Percentiles rank a stretch among this genome's conserved stretches.
These are phyloP conservation scores for Athalia circularis DNA, from an alignment of 2,888 invertebrate species.

Conservation along the genomic window DNA sequence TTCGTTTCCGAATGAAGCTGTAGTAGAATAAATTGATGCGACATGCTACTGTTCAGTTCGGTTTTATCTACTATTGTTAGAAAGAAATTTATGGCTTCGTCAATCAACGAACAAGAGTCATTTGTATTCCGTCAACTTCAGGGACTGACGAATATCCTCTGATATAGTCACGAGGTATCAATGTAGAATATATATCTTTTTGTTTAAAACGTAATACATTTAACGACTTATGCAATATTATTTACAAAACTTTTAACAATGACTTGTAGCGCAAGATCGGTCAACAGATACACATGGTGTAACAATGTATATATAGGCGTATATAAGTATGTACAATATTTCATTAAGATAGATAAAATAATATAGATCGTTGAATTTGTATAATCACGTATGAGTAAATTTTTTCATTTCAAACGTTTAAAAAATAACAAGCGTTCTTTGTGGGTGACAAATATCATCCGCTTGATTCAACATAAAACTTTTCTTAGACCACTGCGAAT, in stretches of 20 bases:
- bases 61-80: neutral
- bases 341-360: neutral
- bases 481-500: slow-evolving; percentile 80
- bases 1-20: no score
- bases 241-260: slow-evolving; percentile 57
- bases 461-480: slow-evolving; percentile 25
- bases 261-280: neutral
- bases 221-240: slow-evolving; percentile 53
- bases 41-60: no score
- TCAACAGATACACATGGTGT: neutral
- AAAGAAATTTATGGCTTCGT: neutral
- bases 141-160: slow-evolving; percentile 6
- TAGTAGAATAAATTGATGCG: no score
- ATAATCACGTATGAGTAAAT: no score
- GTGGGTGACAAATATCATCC: neutral
- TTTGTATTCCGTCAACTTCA: neutral
- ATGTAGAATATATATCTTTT: neutral
- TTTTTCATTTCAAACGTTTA: no score
- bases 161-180: neutral
- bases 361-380: no score
- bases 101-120: neutral
- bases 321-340: neutral
- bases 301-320: neutral
- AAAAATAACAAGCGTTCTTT: no score
- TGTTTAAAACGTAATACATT: slow-evolving; percentile 7